phyloP scores from a whole-genome alignment of 2,113 vertebrate species.

The Coregonus clupeaformis region DNA sequence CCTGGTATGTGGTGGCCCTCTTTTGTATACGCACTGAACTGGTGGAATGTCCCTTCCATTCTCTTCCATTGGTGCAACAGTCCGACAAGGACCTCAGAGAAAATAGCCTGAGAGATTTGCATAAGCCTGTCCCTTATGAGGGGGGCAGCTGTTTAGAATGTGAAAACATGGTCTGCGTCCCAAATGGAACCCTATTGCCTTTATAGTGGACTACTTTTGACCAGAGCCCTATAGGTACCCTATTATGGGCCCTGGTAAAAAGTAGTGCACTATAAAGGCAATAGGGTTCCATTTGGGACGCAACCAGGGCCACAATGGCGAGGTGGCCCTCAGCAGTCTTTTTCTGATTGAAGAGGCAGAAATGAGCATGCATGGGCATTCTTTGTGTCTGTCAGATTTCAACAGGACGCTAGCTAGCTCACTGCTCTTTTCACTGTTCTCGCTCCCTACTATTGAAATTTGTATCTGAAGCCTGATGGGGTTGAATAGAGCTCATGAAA shows the following conservation, averaged over 20 bases:
- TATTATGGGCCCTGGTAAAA: no score
- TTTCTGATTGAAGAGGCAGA: not conserved
- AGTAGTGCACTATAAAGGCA: no score
- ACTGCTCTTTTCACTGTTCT: constrained; percentile 2
- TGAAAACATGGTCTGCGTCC: not conserved
- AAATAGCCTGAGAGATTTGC: constrained; percentile 47
- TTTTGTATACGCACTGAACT: constrained; percentile 26
- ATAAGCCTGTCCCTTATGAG: constrained; percentile 42
- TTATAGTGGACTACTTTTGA: no score
- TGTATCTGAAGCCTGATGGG: not conserved
- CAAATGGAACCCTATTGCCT: no score
- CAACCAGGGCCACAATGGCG: not conserved
- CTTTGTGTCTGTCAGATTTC: not conserved
- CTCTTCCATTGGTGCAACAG: constrained; percentile 9
- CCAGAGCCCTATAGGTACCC: no score
- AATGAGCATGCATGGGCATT: constrained; percentile 12
- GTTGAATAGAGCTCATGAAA: not conserved
- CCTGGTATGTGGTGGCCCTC: constrained; percentile 10
- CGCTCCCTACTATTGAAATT: not conserved
- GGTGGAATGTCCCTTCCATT: constrained; percentile 13
- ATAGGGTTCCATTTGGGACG: no score
- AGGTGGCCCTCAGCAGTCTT: not conserved
- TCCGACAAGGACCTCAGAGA: constrained; percentile 22
- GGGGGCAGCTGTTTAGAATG: constrained; percentile 3
- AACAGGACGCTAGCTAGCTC: not conserved